A percentile compares a stretch with the other conserved stretches of the same genome.
Conservation (phyloP, 2,888 invertebrate species). For the Sialis fuliginosa region DNA sequence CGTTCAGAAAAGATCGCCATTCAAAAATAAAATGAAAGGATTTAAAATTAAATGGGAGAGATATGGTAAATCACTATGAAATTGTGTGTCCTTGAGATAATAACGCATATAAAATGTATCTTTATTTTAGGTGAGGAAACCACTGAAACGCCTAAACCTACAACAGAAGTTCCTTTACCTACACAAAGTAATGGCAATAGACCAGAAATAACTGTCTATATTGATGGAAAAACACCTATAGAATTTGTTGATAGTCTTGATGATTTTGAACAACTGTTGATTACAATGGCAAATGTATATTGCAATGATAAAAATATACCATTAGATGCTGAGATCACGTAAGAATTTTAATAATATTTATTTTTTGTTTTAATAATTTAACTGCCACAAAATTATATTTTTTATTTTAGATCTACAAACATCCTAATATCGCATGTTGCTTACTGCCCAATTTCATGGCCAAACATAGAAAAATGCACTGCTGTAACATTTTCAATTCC, state of each 20-base stretch:
- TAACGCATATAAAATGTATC: too few species aligned
- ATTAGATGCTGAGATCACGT: too few species aligned
- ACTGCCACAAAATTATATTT: not conserved
- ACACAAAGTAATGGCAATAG: too few species aligned
- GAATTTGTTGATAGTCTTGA: too few species aligned
- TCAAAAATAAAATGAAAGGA: not conserved
- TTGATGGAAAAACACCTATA: too few species aligned
- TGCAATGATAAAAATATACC: too few species aligned
- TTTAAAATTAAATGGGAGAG: not conserved
- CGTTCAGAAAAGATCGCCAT: not conserved
- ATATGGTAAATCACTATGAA: not conserved
- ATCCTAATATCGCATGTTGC: constrained; percentile 22
- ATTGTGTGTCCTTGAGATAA: not conserved
- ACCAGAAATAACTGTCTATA: too few species aligned
- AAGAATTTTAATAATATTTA: not conserved
- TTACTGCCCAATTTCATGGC: constrained; percentile 28
- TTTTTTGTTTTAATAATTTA: not conserved
- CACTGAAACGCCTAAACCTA: too few species aligned
- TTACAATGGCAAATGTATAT: too few species aligned
- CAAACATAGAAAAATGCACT: constrained; percentile 23
- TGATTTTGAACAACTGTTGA: too few species aligned
- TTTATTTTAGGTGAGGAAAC: too few species aligned
- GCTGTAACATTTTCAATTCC: constrained; percentile 25
- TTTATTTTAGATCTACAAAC: constrained; percentile 21
- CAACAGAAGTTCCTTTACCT: too few species aligned